Base-by-base conservation (phyloP, 1,140 invertebrate species). In the Tetramorium simillimum region DNA sequence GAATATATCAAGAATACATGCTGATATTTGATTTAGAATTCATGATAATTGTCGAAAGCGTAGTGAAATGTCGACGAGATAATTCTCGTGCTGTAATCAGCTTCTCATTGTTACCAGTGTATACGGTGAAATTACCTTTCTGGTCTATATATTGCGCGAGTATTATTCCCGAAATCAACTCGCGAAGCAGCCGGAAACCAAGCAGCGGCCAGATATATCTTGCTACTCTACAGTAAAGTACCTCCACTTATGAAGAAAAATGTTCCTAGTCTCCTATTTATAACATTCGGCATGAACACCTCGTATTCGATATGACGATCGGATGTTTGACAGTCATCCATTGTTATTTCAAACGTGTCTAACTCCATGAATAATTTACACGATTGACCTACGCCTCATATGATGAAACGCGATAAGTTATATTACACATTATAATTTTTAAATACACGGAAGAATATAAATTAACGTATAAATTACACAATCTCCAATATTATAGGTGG, bases 301-400 rank as follows among this genome's bases (percentile, higher is more conserved):
- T 65, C 10, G 37, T 69, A 58, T 65, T 53, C 14, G 16, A 40
- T 37, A 12, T 58, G 75, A 69, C 16, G 1, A 43, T 78, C 14
- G 24, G 14, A 28, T 18, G n/a, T 24, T 65, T 18, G 40, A 56
- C 1, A 7, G 14, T 33, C 28, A 33, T 58, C 28, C 53, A 18
- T 33, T 56, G 33, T 53, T 43, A 40, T 67, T 77, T 60, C 5
- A 69, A 67, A 80, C 12, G 33, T 43, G 51, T 5, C 16, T 10
- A 67, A 21, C 9, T 3, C n/a, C 14, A 33, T 56, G 62, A 85
- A 85, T 85, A 78, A 78, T 85, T 78, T 40, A 80, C 33, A 53
- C 18, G 14, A 40, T 80, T 80, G 28, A 67, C 77, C 77, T 53
- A 14, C 51, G 75, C 18, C 43, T 14, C 43, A 14, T 63, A 40